These are phyloP conservation scores for Hybognathus amarus DNA, from an alignment of 2,797 vertebrate genomes.

Conservation along the genomic window DNA sequence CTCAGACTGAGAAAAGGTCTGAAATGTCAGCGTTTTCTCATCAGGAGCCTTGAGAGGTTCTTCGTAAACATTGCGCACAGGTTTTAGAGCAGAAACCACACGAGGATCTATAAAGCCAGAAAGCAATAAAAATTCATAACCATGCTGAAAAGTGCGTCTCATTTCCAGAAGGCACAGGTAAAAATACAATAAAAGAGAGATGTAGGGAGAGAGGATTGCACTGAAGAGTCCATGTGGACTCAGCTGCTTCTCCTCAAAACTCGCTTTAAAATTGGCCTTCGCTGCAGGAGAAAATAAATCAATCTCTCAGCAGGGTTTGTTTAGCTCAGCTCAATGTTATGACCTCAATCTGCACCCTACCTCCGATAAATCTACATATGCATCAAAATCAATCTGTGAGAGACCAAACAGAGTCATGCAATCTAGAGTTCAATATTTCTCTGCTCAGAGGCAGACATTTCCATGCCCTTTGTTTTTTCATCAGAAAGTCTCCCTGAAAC, in stretches of 20 bases:
- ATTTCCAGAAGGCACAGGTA: neutral
- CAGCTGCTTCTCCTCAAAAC: conserved; percentile 10
- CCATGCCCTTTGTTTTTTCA: neutral
- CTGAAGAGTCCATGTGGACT: neutral
- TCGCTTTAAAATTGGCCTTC: neutral
- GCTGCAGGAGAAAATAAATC: conserved; percentile 15
- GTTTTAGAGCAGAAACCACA: neutral
- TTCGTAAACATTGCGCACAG: neutral
- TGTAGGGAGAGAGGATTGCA: neutral
- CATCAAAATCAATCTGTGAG: conserved; percentile 32
- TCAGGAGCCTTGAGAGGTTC: neutral
- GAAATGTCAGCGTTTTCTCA: neutral
- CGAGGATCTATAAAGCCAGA: neutral
- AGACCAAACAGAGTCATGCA: conserved; percentile 1
- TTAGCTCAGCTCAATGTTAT: conserved; percentile 18
- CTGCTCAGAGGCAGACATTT: neutral
- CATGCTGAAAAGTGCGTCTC: neutral
- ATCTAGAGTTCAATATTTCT: conserved; percentile 15
- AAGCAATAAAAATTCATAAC: conserved; percentile 26
- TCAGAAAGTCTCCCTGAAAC: neutral
- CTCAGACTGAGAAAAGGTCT: neutral
- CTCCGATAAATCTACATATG: conserved; percentile 31
- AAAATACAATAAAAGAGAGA: conserved; percentile 19
- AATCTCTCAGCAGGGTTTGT: conserved; percentile 17
- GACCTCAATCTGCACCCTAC: conserved; percentile 26